A percentile compares a stretch with the other conserved stretches of the same genome.
Evolutionary conservation across 1,140 invertebrate species (phyloP).

Genomic region (Cyphomyrmex costatus): DNA sequence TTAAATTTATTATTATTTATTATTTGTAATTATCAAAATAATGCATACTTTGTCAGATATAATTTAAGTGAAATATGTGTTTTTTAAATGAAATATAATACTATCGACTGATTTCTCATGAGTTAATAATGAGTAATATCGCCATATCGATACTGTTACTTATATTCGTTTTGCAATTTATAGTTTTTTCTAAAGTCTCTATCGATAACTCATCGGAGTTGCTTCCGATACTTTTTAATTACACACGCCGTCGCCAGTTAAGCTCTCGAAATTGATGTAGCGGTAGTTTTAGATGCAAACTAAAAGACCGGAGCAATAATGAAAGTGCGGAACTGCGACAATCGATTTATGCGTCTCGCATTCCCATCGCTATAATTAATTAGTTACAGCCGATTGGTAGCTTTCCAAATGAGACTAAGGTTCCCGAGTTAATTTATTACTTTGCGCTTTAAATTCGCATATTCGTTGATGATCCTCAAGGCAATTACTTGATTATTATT

Average conservation of each 20-base stretch:
- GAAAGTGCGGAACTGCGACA: constrained; percentile 52
- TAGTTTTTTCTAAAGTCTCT: background rate
- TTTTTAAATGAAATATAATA: background rate
- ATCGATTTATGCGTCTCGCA: constrained; percentile 62
- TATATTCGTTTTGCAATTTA: constrained; percentile 18
- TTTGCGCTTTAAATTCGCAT: background rate
- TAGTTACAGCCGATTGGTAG: constrained; percentile 46
- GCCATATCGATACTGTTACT: constrained; percentile 8
- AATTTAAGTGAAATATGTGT: background rate
- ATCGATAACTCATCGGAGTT: constrained; percentile 61
- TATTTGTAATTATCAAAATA: background rate
- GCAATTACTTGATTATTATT: constrained; percentile 42
- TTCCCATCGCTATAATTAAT: constrained; percentile 56
- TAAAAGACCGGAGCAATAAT: constrained; percentile 41
- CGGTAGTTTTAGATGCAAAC: constrained; percentile 24
- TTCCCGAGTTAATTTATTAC: constrained; percentile 47
- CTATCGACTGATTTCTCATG: background rate
- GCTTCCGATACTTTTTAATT: constrained; percentile 71
- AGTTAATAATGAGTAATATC: constrained; percentile 37
- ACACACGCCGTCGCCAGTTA: constrained; percentile 55
- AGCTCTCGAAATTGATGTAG: constrained; percentile 52
- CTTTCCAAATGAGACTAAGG: constrained; percentile 50
- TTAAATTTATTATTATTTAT: background rate
- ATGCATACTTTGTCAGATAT: background rate
- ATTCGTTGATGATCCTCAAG: constrained; percentile 28